Conservation (phyloP, 2,888 invertebrate genomes). For the Dendrolimus pini region DNA sequence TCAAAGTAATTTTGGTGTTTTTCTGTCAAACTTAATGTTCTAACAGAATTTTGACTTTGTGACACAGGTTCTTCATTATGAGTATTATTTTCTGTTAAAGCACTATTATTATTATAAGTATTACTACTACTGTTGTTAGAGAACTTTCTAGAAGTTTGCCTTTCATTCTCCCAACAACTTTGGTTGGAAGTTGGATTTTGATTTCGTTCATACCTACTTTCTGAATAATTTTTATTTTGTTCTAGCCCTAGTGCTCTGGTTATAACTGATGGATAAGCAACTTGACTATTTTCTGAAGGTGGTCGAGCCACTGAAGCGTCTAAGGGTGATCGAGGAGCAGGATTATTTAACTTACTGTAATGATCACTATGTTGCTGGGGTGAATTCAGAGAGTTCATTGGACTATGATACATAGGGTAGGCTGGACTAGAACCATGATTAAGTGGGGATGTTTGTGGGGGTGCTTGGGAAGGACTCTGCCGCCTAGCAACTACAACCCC, state of each 20-base stretch:
- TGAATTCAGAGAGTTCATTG: slow-evolving; percentile 85
- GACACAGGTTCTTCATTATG: slow-evolving; percentile 63
- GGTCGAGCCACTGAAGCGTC: slow-evolving; percentile 82
- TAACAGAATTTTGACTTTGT: slow-evolving; percentile 63
- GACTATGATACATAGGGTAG: slow-evolving; percentile 91
- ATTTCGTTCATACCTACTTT: slow-evolving; percentile 73
- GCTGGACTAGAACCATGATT: slow-evolving; percentile 87
- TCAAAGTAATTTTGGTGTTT: slow-evolving; percentile 80
- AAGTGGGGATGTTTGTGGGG: slow-evolving; percentile 83
- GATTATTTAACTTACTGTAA: slow-evolving; percentile 62
- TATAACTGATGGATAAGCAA: slow-evolving; percentile 90
- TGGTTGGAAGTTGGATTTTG: slow-evolving; percentile 63
- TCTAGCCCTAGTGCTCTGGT: slow-evolving; percentile 82
- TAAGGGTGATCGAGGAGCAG: slow-evolving; percentile 81
- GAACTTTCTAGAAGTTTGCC: slow-evolving; percentile 67
- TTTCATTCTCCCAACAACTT: slow-evolving; percentile 78
- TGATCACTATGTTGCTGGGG: slow-evolving; percentile 81
- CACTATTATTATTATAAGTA: slow-evolving; percentile 55
- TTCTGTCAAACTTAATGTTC: slow-evolving; percentile 60
- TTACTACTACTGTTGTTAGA: slow-evolving; percentile 55
- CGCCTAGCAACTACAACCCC: slow-evolving; percentile 80
- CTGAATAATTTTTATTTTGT: slow-evolving; percentile 72
- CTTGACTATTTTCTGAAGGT: slow-evolving; percentile 77
- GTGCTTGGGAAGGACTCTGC: slow-evolving; percentile 82
- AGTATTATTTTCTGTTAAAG: slow-evolving; percentile 62